Base-by-base conservation (phyloP, 2,113 vertebrate genomes). In the Aptenodytes patagonicus region DNA sequence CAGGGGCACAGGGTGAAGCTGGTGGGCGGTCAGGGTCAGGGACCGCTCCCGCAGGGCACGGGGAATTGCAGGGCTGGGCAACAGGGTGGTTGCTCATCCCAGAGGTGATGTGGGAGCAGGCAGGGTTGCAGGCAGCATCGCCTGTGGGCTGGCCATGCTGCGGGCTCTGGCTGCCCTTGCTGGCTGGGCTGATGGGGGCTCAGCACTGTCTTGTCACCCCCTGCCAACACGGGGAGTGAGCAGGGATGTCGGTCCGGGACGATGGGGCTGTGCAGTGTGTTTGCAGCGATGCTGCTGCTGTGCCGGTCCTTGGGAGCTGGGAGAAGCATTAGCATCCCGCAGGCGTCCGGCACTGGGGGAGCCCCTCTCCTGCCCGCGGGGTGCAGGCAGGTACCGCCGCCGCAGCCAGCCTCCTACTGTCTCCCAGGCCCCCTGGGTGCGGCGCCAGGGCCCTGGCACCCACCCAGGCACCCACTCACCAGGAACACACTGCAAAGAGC, bases 391-490 rank as follows among this genome's bases (percentile, higher is more conserved):
- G 9, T 9, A 10, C 54, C 47, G 26, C 22, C 19, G 1, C 7
- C 28, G 2, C 69, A 68, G 36, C 31, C 81, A 82, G 65, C 22
- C 47, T 34, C 40, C 58, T 51, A 11, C 3, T 0, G 47, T 21
- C 5, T 42, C 65, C 26, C 19, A 8, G 4, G 36, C 12, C 65
- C 70, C 69, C 19, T 1, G 8, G 40, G 83, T 62, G 28, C 0
- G 4, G 69, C 1, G 2, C 49, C 66, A 54, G 44, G 52, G 60
- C 15, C 8, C 89, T 91, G 92, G 95, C 92, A 85, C 20, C 64
- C 34, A 40, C 28, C 85, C 93, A 94, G 83, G 55, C 65, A 91
- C 90, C 40, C 87, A 86, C 71, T 97, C 92, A 85, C 54, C 52
- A n/a, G 69, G 19, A 88, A 36, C 44, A 14, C 0, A 0, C 72